These are phyloP conservation scores for Balanococcus diminutus DNA, from an alignment of 2,888 invertebrate genomes.

Conservation along the genomic window DNA sequence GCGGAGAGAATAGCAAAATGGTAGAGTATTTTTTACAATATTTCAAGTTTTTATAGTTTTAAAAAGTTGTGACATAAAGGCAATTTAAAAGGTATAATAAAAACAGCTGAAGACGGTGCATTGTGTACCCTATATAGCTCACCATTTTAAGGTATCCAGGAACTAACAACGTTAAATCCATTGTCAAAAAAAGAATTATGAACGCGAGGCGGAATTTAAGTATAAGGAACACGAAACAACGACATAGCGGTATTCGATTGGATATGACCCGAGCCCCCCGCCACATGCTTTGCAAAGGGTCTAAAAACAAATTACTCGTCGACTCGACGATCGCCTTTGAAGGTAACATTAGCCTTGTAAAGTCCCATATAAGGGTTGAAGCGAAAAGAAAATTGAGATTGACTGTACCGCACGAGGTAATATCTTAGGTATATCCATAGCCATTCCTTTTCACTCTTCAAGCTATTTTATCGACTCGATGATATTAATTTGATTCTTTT, in stretches of 20 bases:
- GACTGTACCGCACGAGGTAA: background rate
- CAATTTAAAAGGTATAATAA: background rate
- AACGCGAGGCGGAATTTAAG: background rate
- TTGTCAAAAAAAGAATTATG: background rate
- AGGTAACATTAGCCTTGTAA: background rate
- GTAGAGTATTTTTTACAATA: slow-evolving; percentile 8
- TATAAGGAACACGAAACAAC: background rate
- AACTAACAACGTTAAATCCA: background rate
- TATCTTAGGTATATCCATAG: background rate
- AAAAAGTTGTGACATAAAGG: background rate
- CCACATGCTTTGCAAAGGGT: background rate
- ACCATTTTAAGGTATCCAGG: background rate
- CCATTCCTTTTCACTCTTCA: background rate
- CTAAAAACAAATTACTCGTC: slow-evolving; percentile 23
- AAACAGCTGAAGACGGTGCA: background rate
- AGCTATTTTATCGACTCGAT: background rate
- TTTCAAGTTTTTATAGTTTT: slow-evolving; percentile 31
- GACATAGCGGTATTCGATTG: background rate
- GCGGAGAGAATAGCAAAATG: background rate
- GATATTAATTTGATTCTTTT: background rate
- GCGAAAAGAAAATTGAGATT: background rate
- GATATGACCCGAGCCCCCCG: background rate
- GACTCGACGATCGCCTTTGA: background rate
- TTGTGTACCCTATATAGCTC: background rate
- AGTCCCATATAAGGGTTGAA: background rate